Conservation (phyloP, 2,797 vertebrate species). For the Natrix natrix region DNA sequence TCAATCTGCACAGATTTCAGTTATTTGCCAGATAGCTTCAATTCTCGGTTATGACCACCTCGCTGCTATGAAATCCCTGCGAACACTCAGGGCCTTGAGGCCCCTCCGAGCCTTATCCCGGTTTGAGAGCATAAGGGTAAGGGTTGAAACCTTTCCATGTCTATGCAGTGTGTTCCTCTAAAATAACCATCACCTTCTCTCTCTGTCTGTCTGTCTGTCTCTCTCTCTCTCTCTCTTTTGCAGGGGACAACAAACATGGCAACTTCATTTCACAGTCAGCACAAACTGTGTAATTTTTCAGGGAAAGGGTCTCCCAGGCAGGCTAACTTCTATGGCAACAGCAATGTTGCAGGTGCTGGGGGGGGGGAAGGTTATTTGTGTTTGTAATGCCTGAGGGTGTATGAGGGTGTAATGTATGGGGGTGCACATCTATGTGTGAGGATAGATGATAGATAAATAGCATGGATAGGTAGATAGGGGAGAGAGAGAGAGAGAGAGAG, state of each 20-base stretch:
- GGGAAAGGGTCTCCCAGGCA: background rate
- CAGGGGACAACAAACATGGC: conserved; percentile 37
- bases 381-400: background rate
- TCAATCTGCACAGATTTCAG: conserved; percentile 71
- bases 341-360: background rate
- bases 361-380: background rate
- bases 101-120: conserved; percentile 75
- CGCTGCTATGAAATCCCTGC: conserved; percentile 72
- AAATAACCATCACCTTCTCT: background rate
- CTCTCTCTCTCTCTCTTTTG: background rate
- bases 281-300: background rate
- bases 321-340: background rate
- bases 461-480: background rate
- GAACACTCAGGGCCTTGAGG: conserved; percentile 74
- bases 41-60: conserved; percentile 69
- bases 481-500: too few species aligned
- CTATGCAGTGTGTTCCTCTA: conserved; percentile 22
- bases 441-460: background rate
- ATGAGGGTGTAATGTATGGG: background rate
- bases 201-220: background rate
- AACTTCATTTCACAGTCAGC: conserved; percentile 12
- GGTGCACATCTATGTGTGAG: background rate
- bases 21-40: conserved; percentile 70
- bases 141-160: conserved; percentile 50
- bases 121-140: conserved; percentile 88